Evolutionary conservation across 2,797 vertebrate species (phyloP), one percentile per base, ranked within the genome.

Genomic region (Sebastes jordani): DNA sequence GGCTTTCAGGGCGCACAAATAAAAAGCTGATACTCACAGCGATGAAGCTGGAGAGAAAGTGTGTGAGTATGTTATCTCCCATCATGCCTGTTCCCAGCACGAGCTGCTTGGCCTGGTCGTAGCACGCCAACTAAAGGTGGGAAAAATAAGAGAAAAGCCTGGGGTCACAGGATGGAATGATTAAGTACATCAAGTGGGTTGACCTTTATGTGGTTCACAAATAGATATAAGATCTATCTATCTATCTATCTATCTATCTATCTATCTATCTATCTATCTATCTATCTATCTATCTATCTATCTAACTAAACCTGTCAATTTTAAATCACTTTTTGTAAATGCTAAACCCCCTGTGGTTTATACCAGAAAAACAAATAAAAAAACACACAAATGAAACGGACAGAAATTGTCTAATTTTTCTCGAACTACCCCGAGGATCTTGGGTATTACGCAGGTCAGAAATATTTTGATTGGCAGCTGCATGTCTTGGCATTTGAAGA

Each of bases 21-120:
- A 16, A 29, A 68, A 68, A 61, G 2, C 27, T 2, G 4, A 79
- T 74, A 96, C 97, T 97, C 90, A 99, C 98, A 1, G 98, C 98
- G 0, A 99, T 97, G 92, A 97, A 97, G 92, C 98, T 99, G 93
- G 98, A 95, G 4, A 99, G 76, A 63, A 99, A 98, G 93, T 99
- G 98, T 1, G 98, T 97, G 80, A 97, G 32, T 64, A 99, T 88
- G 77, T 97, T 97, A 76, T 99, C 98, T 0, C 96, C 93, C 92
- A 99, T 93, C 79, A 97, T 25, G 18, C 97, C 97, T 0, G 97
- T 97, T 30, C 95, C 86, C 11, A 99, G 94, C 36, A 99, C 97
- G 68, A 99, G 94, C 94, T 99, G 98, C 92, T 99, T 99, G 69
- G 97, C 97, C 91, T 99, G 98, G 92, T 99, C 98, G 0, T 99